These are phyloP conservation scores for Galeruca laticollis DNA, from an alignment of 2,888 invertebrate genomes.

Conservation along the genomic window DNA sequence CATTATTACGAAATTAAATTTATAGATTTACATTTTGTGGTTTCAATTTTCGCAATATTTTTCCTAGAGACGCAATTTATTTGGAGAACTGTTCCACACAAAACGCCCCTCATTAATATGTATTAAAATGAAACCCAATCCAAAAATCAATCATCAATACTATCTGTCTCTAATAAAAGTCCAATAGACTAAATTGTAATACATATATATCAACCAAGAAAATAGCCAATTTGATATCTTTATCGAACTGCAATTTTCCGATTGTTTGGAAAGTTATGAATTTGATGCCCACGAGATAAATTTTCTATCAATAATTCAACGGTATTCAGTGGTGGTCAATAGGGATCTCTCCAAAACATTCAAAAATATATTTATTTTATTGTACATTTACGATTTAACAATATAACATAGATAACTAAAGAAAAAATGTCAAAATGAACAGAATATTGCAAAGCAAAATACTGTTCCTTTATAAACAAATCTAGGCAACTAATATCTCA, in stretches of 20 bases:
- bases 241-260: conserved; percentile 47
- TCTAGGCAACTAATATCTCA: no score
- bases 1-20: no score
- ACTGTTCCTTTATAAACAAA: no score
- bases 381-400: no score
- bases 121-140: conserved; percentile 48
- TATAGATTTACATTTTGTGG: no score
- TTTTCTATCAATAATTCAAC: conserved; percentile 26
- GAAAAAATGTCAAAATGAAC: no score
- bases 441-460: no score
- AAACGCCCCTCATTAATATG: conserved; percentile 46
- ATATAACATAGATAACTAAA: no score
- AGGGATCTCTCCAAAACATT: background rate
- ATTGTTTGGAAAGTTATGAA: conserved; percentile 36
- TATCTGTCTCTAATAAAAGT: conserved; percentile 41
- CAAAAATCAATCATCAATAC: conserved; percentile 43
- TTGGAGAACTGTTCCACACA: conserved; percentile 11
- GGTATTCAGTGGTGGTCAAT: conserved; percentile 5
- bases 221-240: conserved; percentile 60
- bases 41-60: background rate
- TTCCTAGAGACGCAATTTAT: background rate
- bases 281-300: conserved; percentile 23
- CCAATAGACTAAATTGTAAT: conserved; percentile 57
- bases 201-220: conserved; percentile 57
- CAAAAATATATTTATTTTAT: no score